Base-by-base conservation (phyloP, 64 coral and sea anemone genomes). In the Catalaphyllia jardinei region DNA sequence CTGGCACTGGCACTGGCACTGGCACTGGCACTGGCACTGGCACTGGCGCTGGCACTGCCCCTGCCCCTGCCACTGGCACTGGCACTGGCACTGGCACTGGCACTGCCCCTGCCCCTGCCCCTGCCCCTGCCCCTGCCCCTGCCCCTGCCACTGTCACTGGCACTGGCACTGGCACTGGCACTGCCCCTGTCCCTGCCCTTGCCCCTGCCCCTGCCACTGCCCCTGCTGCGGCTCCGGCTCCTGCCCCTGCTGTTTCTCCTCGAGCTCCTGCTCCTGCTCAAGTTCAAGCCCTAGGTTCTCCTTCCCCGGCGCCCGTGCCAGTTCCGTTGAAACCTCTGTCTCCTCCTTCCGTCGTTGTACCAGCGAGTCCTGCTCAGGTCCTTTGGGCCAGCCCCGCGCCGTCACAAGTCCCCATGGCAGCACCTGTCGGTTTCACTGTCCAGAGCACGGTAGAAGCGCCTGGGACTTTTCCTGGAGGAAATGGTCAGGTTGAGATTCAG, bases 381-480 rank as follows among this genome's bases (percentile, higher is more conserved):
- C 20, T 85, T 16, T 85, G 62, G 81, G 63, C 62, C 22, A 15
- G 18, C 29, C 62, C 61, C 20, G 61, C 81, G 22, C 10, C 62
- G 33, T 31, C 81, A 85, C 62, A 55, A 11, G 79, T 59, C 55
- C 55, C 38, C 24, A 4, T 27, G 12, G 28, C 62, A 18, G 17
- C 42, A 0, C 81, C 81, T 7, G 31, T 71, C 14, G 81, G 81
- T 16, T 22, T 85, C 12, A 85, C 62, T 50, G n/a, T 85, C 49
- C 81, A 85, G 39, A 85, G 81, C 63, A 85, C 81, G 28, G 62
- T 85, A 2, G 81, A 69, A 69, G 81, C 81, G 24, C 81, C 81
- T 71, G 62, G 62, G 4, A 71, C 62, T 10, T 65, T 71, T 18
- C 33, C 67, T 83, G 80, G 59, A 81, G 57, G 31, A 30, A 81